Conservation (phyloP, 1,140 invertebrate species). For the Chelonus insularis region DNA sequence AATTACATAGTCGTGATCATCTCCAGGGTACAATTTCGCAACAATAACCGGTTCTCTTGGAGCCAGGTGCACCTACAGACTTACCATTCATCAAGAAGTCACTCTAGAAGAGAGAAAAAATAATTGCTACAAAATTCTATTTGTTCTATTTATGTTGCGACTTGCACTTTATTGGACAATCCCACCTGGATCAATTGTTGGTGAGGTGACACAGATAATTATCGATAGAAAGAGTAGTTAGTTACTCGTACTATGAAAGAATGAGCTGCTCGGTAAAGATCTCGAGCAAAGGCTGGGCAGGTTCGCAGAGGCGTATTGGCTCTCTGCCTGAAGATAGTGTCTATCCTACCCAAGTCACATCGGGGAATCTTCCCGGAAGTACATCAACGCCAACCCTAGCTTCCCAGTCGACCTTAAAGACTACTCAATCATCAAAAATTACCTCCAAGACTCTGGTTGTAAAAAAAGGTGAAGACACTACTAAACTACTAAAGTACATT, state of each 20-base stretch:
- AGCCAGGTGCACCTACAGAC: not conserved
- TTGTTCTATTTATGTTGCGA: conserved; percentile 8
- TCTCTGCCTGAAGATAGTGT: conserved; percentile 49
- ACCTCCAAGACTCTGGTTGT: conserved; percentile 46
- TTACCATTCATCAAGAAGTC: not conserved
- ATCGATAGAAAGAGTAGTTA: not conserved
- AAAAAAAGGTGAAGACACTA: conserved; percentile 67
- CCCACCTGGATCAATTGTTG: not conserved
- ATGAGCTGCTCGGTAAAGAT: conserved; percentile 59
- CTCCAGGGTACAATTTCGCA: not conserved
- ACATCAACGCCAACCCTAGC: not conserved
- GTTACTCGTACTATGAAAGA: conserved; percentile 44
- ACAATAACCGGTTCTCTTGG: conserved; percentile 1
- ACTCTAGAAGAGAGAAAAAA: not conserved
- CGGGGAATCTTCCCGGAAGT: conserved; percentile 2
- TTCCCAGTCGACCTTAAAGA: not conserved
- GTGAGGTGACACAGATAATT: not conserved
- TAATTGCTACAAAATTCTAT: not conserved
- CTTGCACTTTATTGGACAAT: conserved; percentile 3
- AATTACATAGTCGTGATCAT: too few relatives aligned
- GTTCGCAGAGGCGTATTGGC: conserved; percentile 52
- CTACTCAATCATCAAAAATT: conserved; percentile 37
- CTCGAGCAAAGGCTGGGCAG: conserved; percentile 52
- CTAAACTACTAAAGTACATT: conserved; percentile 75
- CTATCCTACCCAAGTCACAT: conserved; percentile 15